Evolutionary conservation across 92 coral and sea anemone species (phyloP), one percentile per base, ranked within the genome.

Genomic region (Scolanthus callimorphus): DNA sequence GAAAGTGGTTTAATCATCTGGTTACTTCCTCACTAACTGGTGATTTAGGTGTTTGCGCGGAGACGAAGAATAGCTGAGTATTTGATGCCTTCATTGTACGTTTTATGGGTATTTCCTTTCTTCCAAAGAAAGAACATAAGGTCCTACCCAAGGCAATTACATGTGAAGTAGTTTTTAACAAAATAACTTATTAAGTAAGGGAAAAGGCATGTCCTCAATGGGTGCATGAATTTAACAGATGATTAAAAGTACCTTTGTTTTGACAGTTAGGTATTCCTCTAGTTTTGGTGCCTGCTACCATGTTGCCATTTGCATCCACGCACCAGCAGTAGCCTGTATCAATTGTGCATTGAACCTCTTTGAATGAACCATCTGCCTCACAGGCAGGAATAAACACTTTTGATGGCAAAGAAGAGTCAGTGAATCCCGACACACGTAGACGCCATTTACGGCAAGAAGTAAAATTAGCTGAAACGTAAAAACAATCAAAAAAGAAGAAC

Each of bases 261-360:
- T 43, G 54, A 31, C 96, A 88, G 54, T 65, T 65, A 1, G 85
- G 81, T 21, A 38, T 59, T 51, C 87, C 85, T 26, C 67, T 58
- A n/a, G 68, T 74, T 17, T 62, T 29, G 2, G 90, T 73, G 17
- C 65, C 78, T 57, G 77, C 65, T 25, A 88, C 39, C 62, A 74
- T 74, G 50, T 71, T 78, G 29, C 98, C 98, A 52, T 68, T 48
- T 29, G 25, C 27, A 59, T 89, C 94, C 2, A 90, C 83, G 73
- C 98, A 92, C 98, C 98, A 92, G 43, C 98, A 92, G 62, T 62
- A 73, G 1, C 86, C 90, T 55, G 89, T 83, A 2, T 82, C 60
- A 6, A 63, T 44, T 31, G 77, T 80, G 64, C 98, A 92, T 75
- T 92, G 98, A 46, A 71, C 74, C 1, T 62, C 39, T 27, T 57